Base-by-base conservation (phyloP, 2,888 invertebrate genomes). In the Orchesellides sinensis region DNA sequence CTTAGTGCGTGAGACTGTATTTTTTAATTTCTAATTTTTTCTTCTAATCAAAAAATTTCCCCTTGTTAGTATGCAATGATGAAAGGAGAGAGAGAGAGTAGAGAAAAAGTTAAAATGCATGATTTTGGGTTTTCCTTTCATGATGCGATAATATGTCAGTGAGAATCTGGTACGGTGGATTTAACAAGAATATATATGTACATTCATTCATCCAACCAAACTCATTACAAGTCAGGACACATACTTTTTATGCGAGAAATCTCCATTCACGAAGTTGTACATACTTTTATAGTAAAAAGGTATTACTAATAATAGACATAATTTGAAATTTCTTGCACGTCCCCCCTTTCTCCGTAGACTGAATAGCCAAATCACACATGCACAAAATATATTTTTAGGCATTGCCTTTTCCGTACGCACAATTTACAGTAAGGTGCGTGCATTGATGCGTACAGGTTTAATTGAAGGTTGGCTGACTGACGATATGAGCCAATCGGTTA, bases 271-370 rank as follows among this genome's bases (percentile, higher is more conserved):
- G n/a, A n/a, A n/a, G n/a, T n/a, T 52, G 19, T 52, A 19, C 21
- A 17, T 52, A 17, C 17, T 21, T 52, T 21, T 17, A 32, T 21
- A 61, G 32, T 32, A 32, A n/a, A n/a, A n/a, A n/a, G n/a, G n/a
- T n/a, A n/a, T n/a, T n/a, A n/a, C n/a, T n/a, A n/a, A 61, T 47
- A 45, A 23, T 59, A 17, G 19, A 25, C 25, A 6, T 19, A 25
- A 72, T 72, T 72, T 56, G 27, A 59, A 17, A 72, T 56, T 72
- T 59, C 72, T 72, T 29, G 72, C 72, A 72, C 72, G 72, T 72
- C 47, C 59, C 45, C 72, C 59, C 59, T 72, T 45, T 72, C 59
- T 10, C 45, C 29, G 29, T 65, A 65, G 23, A 65, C 65, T 12
- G 49, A 49, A n/a, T 17, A 6, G 17, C 59, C 72, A 45, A 14